phyloP scores from a whole-genome alignment of 2,113 vertebrate genomes.

The Paratilapia polleni region DNA sequence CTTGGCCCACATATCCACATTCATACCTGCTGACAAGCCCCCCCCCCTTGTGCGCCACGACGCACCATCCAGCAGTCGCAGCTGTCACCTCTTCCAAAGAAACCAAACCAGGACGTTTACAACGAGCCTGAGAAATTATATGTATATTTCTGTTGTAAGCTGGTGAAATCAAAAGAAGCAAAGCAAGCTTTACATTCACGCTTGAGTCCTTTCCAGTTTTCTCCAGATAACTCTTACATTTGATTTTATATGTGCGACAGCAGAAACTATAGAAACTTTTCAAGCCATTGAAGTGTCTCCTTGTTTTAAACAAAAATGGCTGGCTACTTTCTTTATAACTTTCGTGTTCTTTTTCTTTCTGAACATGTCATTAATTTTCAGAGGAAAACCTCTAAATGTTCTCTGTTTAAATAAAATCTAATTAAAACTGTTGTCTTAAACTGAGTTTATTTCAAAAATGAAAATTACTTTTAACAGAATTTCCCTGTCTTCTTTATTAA shows the following conservation, averaged over 20 bases:
- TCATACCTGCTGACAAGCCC: constrained; percentile 63
- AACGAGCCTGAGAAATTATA: not conserved
- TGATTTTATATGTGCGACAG: not conserved
- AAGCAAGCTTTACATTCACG: not conserved
- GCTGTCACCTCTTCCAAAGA: not conserved
- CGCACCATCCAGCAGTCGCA: constrained; percentile 24
- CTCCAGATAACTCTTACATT: not conserved
- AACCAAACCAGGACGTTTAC: not conserved
- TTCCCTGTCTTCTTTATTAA: not conserved
- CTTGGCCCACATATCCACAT: constrained; percentile 30
- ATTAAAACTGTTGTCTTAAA: not conserved
- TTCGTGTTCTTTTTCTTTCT: not conserved
- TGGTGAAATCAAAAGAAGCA: not conserved
- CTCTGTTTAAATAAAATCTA: not conserved
- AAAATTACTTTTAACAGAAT: not conserved
- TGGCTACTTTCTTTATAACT: not conserved
- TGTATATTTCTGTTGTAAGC: not conserved
- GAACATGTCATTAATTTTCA: not conserved
- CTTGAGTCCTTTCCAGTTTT: not conserved
- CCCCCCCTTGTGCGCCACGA: constrained; percentile 41
- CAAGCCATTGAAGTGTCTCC: not conserved
- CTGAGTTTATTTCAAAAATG: not conserved
- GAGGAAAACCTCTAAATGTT: not conserved
- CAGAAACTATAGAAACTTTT: not conserved
- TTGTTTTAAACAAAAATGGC: not conserved